Evolutionary conservation across 2,888 invertebrate species (phyloP).

Genomic region (Falcaria lacertinaria): DNA sequence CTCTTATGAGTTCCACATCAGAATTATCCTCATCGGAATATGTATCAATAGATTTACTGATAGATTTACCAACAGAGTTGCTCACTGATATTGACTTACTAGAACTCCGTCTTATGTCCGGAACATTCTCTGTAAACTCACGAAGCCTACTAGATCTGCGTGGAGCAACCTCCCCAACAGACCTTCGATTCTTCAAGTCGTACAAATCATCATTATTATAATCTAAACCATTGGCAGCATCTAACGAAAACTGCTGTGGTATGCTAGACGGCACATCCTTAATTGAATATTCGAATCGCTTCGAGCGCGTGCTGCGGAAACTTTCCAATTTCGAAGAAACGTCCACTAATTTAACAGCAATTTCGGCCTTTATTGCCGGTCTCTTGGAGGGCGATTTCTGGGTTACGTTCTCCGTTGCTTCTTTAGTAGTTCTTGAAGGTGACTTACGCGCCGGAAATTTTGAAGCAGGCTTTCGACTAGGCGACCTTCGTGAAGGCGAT

Average conservation of each 20-base stretch:
- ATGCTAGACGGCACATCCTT: slow-evolving; percentile 42
- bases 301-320: slow-evolving; percentile 47
- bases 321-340: slow-evolving; percentile 41
- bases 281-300: slow-evolving; percentile 55
- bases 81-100: slow-evolving; percentile 53
- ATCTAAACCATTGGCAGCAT: slow-evolving; percentile 50
- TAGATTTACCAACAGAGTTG: slow-evolving; percentile 58
- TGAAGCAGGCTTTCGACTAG: slow-evolving; percentile 60
- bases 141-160: slow-evolving; percentile 56
- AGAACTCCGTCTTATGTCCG: slow-evolving; percentile 53
- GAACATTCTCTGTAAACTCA: slow-evolving; percentile 47
- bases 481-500: slow-evolving; percentile 75
- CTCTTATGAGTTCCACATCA: slow-evolving; percentile 40
- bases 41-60: slow-evolving; percentile 58
- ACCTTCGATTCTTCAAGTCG: slow-evolving; percentile 48
- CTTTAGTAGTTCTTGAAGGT: slow-evolving; percentile 55
- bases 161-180: slow-evolving; percentile 47
- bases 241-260: slow-evolving; percentile 31
- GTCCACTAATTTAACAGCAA: slow-evolving; percentile 41
- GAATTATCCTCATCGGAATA: slow-evolving; percentile 65
- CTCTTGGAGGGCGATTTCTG: slow-evolving; percentile 59
- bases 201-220: slow-evolving; percentile 34
- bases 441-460: slow-evolving; percentile 67
- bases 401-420: slow-evolving; percentile 26
- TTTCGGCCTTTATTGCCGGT: slow-evolving; percentile 42